Evolutionary conservation across 23 tunicate species (phyloP).

Genomic region (Halocynthia roretzi): DNA sequence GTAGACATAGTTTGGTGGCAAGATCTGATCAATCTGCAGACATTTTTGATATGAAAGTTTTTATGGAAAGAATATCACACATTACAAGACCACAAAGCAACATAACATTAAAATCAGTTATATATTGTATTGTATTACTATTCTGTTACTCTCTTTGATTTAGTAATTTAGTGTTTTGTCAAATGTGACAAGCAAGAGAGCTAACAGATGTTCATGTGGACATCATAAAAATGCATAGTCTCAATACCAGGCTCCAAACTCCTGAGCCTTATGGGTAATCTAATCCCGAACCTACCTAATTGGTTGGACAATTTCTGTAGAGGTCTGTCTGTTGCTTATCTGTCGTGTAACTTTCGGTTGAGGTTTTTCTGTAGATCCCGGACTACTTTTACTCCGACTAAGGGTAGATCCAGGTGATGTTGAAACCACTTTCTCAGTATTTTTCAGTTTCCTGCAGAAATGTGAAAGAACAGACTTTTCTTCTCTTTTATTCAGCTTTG

Average conservation of each 20-base stretch:
- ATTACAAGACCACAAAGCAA: too few relatives aligned
- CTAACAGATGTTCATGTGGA: slow-evolving; percentile 1
- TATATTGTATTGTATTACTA: too few relatives aligned
- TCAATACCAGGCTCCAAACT: background rate
- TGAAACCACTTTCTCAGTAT: background rate
- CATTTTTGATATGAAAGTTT: too few relatives aligned
- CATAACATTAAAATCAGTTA: too few relatives aligned
- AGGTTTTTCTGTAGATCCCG: slow-evolving; percentile 11
- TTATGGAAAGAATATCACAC: too few relatives aligned
- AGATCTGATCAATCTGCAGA: too few relatives aligned
- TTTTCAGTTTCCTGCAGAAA: background rate
- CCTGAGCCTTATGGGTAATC: background rate
- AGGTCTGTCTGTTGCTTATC: slow-evolving; percentile 5
- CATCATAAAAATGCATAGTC: background rate
- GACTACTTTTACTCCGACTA: slow-evolving; percentile 26
- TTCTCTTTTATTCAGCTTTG: too few relatives aligned
- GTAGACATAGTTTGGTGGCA: too few relatives aligned
- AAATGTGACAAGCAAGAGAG: background rate
- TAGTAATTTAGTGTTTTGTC: background rate
- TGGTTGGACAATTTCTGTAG: background rate
- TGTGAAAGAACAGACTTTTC: too few relatives aligned
- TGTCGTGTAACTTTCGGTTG: slow-evolving; percentile 8
- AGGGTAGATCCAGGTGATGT: background rate
- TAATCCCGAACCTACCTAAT: background rate
- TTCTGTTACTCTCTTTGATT: too few relatives aligned